These are phyloP conservation scores for Drosophila pseudoobscura DNA, from an alignment of 1,140 invertebrate species.

Conservation along the genomic window DNA sequence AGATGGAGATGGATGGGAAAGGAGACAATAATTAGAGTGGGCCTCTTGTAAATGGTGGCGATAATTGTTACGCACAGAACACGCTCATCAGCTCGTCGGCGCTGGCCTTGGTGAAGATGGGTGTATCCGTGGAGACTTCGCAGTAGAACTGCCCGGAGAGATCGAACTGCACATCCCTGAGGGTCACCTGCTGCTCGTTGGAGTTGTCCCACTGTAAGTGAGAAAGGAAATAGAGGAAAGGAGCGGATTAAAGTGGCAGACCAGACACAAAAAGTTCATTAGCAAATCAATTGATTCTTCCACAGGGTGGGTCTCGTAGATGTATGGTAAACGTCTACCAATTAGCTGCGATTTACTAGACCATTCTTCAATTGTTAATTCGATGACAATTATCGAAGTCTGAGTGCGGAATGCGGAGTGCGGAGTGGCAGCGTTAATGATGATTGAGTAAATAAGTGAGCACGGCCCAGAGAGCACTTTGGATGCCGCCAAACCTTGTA, in stretches of 20 bases:
- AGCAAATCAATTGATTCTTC: conserved; percentile 31
- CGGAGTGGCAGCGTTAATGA: conserved; percentile 23
- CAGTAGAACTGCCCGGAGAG: conserved; percentile 90
- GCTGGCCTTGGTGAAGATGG: conserved; percentile 90
- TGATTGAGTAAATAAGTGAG: conserved; percentile 38
- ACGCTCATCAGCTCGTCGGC: conserved; percentile 88
- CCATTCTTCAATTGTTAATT: conserved; percentile 16
- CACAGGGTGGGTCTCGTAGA: not conserved
- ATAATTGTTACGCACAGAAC: conserved; percentile 87
- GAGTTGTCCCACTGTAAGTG: conserved; percentile 86
- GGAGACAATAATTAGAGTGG: conserved; percentile 54
- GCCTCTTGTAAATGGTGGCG: conserved; percentile 11
- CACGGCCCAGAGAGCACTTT: not conserved
- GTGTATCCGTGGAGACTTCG: conserved; percentile 89
- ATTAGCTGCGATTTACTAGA: conserved; percentile 35
- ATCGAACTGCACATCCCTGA: conserved; percentile 89
- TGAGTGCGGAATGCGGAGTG: not conserved
- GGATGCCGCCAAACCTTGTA: conserved; percentile 43
- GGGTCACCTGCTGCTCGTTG: conserved; percentile 89
- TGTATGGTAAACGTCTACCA: conserved; percentile 14
- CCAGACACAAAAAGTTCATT: conserved; percentile 27
- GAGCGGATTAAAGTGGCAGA: conserved; percentile 12
- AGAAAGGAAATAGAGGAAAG: not conserved
- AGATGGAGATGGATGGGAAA: conserved; percentile 7
- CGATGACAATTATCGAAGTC: conserved; percentile 16